Evolutionary conservation across 2,797 vertebrate genomes (phyloP), one percentile per base, ranked within the genome.

Genomic region (Scleropages formosus): DNA sequence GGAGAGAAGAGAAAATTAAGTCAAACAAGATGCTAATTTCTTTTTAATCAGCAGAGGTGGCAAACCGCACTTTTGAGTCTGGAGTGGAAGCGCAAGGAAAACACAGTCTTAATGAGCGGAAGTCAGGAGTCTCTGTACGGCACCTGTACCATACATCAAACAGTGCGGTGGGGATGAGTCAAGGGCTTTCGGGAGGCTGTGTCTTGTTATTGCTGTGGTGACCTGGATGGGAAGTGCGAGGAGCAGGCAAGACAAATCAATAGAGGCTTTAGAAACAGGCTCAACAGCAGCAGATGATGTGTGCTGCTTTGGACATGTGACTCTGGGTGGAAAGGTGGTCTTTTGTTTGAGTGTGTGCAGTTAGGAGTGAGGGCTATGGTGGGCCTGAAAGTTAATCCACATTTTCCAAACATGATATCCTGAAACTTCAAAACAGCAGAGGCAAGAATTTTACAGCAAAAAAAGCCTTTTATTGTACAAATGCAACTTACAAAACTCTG

Each of bases 91-190:
- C 62, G 44, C 59, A 18, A 69, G 53, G 10, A 53, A 53, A 76
- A 61, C 62, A 16, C 26, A 8, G 26, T 39, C 62, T 73, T 66
- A 68, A 79, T 31, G 58, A 62, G 24, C 24, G 8, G 8, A 27
- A 59, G 58, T 39, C 31, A 78, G 66, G 53, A 49, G 63, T 6
- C 47, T 67, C 13, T 51, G 47, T 63, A 64, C 58, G 46, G 64
- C 66, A 78, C 61, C 59, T 79, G 67, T 31, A 49, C 22, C 66
- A 66, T 74, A 63, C 59, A 64, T 67, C 67, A 71, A 18, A 59
- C 61, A 56, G 46, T 51, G 44, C 65, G 39, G 49, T 26, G 56
- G 24, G 47, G 61, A 53, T 60, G 72, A 53, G 18, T 72, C 46
- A 75, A 27, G 20, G 1, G 53, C 12, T 39, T 49, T 47, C 20